phyloP scores from a whole-genome alignment of 2,113 vertebrate species.

The Mixornis gularis region DNA sequence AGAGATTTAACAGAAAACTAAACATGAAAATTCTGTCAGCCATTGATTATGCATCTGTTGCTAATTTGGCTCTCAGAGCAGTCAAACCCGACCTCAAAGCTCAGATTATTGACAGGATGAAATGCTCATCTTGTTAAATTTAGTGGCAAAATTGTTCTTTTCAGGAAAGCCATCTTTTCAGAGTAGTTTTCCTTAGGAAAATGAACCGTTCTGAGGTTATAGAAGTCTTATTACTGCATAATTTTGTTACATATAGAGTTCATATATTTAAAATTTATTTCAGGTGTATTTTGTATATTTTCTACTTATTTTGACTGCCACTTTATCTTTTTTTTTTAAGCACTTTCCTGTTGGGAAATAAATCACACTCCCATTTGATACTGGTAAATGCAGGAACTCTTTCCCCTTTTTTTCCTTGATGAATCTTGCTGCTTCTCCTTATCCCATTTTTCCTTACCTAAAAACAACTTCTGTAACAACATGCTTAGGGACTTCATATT shows the following conservation, averaged over 20 bases:
- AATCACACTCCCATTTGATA: not conserved
- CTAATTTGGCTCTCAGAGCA: not conserved
- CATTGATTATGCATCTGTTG: not conserved
- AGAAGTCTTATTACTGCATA: not conserved
- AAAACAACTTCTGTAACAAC: not conserved
- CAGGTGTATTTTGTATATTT: not conserved
- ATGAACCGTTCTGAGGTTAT: rapidly evolving
- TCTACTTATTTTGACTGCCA: not conserved
- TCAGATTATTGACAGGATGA: not conserved
- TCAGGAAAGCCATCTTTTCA: not conserved
- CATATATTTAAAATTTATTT: not conserved
- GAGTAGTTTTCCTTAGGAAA: not conserved
- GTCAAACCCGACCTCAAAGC: not conserved
- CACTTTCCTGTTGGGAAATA: not conserved
- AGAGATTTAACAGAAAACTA: not conserved
- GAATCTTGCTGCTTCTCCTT: not conserved
- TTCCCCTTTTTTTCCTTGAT: not conserved
- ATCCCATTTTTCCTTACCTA: not conserved
- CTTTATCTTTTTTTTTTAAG: not conserved
- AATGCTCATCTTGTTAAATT: not conserved
- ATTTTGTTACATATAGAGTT: not conserved
- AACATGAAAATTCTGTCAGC: not conserved
- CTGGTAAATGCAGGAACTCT: not conserved
- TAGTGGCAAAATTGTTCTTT: not conserved
- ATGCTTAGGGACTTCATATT: not conserved